Base-by-base conservation (phyloP, 2,113 vertebrate species). In the Pogona vitticeps region DNA sequence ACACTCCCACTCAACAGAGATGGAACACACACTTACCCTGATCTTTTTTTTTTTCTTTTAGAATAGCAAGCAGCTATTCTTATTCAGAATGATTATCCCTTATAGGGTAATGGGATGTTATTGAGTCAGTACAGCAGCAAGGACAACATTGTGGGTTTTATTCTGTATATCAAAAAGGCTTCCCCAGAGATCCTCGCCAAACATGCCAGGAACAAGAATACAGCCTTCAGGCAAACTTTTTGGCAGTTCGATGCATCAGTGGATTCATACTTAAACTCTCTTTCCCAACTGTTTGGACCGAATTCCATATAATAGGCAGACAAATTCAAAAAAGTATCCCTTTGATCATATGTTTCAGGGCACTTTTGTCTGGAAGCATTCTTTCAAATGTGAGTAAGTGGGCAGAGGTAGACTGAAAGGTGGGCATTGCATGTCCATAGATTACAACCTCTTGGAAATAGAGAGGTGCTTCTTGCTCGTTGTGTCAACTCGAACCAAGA, bases 401-500 rank as follows among this genome's bases (percentile, higher is more conserved):
- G 20, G 75, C 36, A 21, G 40, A 67, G 42, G 18, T 38, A n/a
- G 23, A 23, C 13, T 4, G 40, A 14, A n/a, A 8, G 5, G 20
- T 5, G 5, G 59, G 17, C 1, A 28, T 18, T 33, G 15, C 23
- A 63, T 33, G 8, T 73, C 52, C 4, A 13, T 59, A 70, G 38
- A 56, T n/a, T 31, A 33, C 59, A 59, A 52, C 80, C 18, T 31
- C 40, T 63, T 90, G 73, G 91, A 1, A 71, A 88, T 18, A 33
- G 5, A 33, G 72, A 83, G 70, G 46, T 0, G 0, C 20, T 80
- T 82, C 90, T 59, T 85, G 76, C 40, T 91, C 6, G 91, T 88
- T 2, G 36, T 59, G 63, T 97, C 91, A 58, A 97, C 5, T 0
- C 93, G 90, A 61, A 33, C 91, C 36, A 99, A 89, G 2, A 99